Evolutionary conservation across 1,140 invertebrate species (phyloP).

Genomic region (Chironomus striatipennis): DNA sequence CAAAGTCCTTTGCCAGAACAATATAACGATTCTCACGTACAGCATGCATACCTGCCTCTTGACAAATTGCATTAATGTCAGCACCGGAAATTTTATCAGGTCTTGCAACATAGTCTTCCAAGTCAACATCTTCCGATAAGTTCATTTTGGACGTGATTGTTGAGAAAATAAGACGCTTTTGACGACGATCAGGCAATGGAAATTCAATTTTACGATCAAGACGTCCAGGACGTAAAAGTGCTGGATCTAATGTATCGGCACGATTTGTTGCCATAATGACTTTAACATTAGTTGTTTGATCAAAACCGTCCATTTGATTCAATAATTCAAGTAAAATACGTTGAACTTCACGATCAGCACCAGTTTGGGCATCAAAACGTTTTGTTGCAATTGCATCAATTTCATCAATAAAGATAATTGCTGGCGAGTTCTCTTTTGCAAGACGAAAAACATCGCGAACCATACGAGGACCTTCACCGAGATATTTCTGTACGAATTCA

Average conservation of each 20-base stretch:
- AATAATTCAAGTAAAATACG: conserved; percentile 93
- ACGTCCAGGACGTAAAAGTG: conserved; percentile 90
- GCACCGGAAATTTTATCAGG: conserved; percentile 98
- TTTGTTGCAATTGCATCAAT: conserved; percentile 99
- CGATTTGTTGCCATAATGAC: conserved; percentile 99
- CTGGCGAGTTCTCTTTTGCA: conserved; percentile 98
- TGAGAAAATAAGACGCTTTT: conserved; percentile 96
- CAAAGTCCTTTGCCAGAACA: conserved; percentile 97
- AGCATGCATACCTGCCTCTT: conserved; percentile 94
- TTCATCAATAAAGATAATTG: conserved; percentile 98
- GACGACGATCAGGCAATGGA: conserved; percentile 91
- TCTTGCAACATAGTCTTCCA: conserved; percentile 97
- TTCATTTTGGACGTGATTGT: conserved; percentile 99
- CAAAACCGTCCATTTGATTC: conserved; percentile 99
- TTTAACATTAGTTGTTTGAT: conserved; percentile 99
- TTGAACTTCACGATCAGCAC: conserved; percentile 98
- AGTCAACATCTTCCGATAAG: conserved; percentile 97
- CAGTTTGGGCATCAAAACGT: conserved; percentile 97
- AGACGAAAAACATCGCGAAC: conserved; percentile 97
- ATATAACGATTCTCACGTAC: conserved; percentile 98
- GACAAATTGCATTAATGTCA: conserved; percentile 99
- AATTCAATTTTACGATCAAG: conserved; percentile 99
- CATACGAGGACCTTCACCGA: conserved; percentile 98
- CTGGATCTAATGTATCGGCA: conserved; percentile 97
- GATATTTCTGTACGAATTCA: conserved; percentile 99